Evolutionary conservation across 1,140 invertebrate genomes (phyloP).

Genomic region (Leguminivora glycinivorella): DNA sequence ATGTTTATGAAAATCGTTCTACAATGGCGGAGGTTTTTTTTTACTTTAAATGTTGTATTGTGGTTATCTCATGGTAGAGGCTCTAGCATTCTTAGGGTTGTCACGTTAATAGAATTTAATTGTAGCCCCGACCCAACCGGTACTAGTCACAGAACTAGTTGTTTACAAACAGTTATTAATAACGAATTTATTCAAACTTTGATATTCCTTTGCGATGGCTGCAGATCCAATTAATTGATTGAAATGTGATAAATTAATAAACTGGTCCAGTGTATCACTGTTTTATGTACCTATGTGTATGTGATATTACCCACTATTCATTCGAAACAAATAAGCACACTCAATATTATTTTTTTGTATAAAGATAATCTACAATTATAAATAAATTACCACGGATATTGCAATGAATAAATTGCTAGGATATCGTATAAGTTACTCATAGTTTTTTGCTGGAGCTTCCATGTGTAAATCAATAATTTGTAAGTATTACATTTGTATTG

Average conservation of each 20-base stretch:
- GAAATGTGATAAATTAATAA: constrained; percentile 17
- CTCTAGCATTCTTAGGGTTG: constrained; percentile 40
- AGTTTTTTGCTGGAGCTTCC: no score
- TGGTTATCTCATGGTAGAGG: no score
- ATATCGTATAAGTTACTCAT: no score
- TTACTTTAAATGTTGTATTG: no score
- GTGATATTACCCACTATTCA: not conserved
- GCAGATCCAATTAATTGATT: constrained; percentile 23
- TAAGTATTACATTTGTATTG: no score
- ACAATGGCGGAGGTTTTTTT: no score
- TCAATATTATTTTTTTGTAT: not conserved
- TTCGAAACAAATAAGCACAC: not conserved
- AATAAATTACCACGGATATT: not conserved
- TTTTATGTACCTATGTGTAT: not conserved
- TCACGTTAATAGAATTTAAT: constrained; percentile 75
- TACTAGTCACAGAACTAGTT: constrained; percentile 47
- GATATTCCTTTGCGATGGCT: constrained; percentile 16
- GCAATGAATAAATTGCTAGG: no score
- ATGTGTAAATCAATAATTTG: no score
- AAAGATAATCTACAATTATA: not conserved
- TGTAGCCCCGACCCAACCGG: constrained; percentile 48
- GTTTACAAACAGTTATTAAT: constrained; percentile 28
- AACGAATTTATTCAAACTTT: constrained; percentile 23
- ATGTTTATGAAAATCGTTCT: no score
- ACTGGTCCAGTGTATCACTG: not conserved